These are phyloP conservation scores for Vesta saturnalis DNA, from an alignment of 2,888 invertebrate genomes.

Conservation along the genomic window DNA sequence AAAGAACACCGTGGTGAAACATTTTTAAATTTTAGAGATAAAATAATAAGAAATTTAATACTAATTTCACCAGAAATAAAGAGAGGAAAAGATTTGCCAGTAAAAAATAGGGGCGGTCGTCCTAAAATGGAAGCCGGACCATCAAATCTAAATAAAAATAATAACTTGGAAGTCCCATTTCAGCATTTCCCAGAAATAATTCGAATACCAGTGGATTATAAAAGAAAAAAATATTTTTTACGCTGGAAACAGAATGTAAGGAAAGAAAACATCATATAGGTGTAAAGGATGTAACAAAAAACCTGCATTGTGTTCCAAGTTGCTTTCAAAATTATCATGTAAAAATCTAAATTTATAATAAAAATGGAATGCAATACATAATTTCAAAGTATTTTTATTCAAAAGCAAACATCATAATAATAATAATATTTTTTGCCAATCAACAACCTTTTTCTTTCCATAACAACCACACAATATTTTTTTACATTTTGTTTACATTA, in stretches of 20 bases:
- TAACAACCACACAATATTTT: too few relatives aligned
- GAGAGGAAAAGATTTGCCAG: not conserved
- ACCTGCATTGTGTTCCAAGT: not conserved
- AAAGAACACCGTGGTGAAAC: not conserved
- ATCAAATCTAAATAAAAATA: not conserved
- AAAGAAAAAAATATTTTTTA: too few relatives aligned
- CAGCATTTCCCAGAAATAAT: not conserved
- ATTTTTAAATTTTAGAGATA: not conserved
- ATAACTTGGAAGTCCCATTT: too few relatives aligned
- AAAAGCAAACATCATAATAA: too few relatives aligned
- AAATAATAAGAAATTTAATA: not conserved
- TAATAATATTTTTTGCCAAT: too few relatives aligned
- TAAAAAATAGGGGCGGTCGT: not conserved
- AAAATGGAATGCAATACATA: too few relatives aligned
- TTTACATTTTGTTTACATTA: not conserved
- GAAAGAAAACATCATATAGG: not conserved
- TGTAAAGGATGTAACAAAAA: not conserved
- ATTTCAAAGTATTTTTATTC: too few relatives aligned
- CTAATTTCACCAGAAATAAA: not conserved
- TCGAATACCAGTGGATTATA: not conserved
- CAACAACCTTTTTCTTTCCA: too few relatives aligned
- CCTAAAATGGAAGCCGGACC: not conserved
- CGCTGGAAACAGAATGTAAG: not conserved
- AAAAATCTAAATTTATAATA: not conserved
- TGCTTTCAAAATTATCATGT: not conserved